A percentile compares a stretch with the other conserved stretches of the same genome.
Evolutionary conservation across 2,797 vertebrate species (phyloP).

Genomic region (Rhinichthys osculus): DNA sequence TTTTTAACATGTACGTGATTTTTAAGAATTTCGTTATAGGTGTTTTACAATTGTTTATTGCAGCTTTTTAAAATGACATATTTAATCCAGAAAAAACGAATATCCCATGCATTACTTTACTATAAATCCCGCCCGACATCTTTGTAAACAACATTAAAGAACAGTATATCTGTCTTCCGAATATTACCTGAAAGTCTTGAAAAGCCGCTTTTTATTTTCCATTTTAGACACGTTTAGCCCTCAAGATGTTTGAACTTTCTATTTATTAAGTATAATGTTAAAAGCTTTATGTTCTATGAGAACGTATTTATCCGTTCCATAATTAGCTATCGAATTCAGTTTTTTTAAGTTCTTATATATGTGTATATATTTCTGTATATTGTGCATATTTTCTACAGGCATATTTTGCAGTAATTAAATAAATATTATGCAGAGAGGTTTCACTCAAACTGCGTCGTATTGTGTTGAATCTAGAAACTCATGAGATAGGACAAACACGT

Average conservation of each 20-base stretch:
- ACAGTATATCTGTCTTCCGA: constrained; percentile 30
- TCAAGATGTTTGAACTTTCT: constrained; percentile 47
- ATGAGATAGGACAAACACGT: constrained; percentile 24
- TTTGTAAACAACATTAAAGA: constrained; percentile 81
- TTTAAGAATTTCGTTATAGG: constrained; percentile 1
- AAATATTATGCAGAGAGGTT: constrained; percentile 49
- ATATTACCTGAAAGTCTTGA: constrained; percentile 61
- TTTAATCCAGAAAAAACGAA: constrained; percentile 68
- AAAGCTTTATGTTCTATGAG: constrained; percentile 54
- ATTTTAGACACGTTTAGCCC: constrained; percentile 49
- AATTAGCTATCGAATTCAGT: constrained; percentile 51
- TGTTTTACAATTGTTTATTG: constrained; percentile 51
- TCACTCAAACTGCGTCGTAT: constrained; percentile 46
- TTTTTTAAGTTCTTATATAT: constrained; percentile 76
- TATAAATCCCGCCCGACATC: constrained; percentile 81
- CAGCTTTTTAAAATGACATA: constrained; percentile 63
- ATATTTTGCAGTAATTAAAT: constrained; percentile 58
- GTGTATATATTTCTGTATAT: constrained; percentile 75
- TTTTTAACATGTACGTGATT: neutral
- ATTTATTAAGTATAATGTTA: constrained; percentile 62
- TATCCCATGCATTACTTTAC: constrained; percentile 71
- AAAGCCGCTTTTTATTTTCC: constrained; percentile 57
- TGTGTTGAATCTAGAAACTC: constrained; percentile 49
- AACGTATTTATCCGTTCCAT: constrained; percentile 62
- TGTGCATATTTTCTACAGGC: constrained; percentile 69